Base-by-base conservation (phyloP, 2,113 vertebrate species). In the Morone chrysops region DNA sequence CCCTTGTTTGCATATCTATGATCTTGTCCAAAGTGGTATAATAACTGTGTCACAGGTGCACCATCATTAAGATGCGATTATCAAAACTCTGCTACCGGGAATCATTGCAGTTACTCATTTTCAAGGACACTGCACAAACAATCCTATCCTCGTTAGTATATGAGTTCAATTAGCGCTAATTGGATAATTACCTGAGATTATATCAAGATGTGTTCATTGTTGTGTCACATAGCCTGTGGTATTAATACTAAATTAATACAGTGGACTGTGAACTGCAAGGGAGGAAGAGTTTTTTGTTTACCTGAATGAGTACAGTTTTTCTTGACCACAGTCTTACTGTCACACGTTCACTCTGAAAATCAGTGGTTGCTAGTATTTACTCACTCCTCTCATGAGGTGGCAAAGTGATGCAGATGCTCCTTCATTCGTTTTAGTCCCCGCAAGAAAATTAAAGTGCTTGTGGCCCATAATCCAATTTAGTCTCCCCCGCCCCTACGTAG, bases 391-490 rank as follows among this genome's bases (percentile, higher is more conserved):
- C 67, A 66, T 12, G 80, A 82, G 90, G 92, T 84, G 81, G 79
- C 70, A 57, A 85, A 88, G 76, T 85, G 75, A 90, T 94, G 92
- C 90, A 90, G 91, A 93, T 89, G 87, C 82, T 87, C 73, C 83
- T 87, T 91, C 80, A 78, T 91, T 89, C 66, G 75, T 90, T 91
- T 93, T 78, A 80, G 89, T 87, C 78, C 91, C 81, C 70, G 56
- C 87, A 92, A 89, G 92, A 92, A 95, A 96, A 95, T 95, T 88
- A 94, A 96, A 95, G 94, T 95, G 94, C 94, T 94, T 79, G 90
- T 94, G 93, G 94, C 86, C 87, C 80, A 82, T 96, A 95, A 96
- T 96, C 93, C 92, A 96, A 95, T 96, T 94, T 92, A 60, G 87
- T 65, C 81, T 72, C 87, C 85, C 89, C 87, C 79, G n/a, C 83